Evolutionary conservation across 2,113 vertebrate species (phyloP), one percentile per base, ranked within the genome.

Genomic region (Erythrocercus mccallii): DNA sequence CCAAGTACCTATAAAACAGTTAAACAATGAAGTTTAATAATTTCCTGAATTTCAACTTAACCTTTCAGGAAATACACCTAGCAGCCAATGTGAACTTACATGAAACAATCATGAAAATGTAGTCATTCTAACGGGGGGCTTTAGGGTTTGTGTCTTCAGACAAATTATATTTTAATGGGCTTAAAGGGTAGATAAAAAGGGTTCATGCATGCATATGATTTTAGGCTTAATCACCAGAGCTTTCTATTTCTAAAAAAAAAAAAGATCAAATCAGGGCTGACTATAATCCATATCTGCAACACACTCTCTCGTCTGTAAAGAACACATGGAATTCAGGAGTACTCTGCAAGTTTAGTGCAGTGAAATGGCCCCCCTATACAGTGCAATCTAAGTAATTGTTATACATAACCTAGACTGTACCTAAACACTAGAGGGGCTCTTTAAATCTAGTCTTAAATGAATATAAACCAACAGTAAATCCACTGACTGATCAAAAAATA

Each of bases 11-110:
- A 85, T 5, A 82, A 71, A 89, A 51, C 65, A 74, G n/a, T 84
- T 68, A 50, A 92, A 95, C 57, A 81, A 65, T 22, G 33, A 61
- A 90, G 50, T n/a, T 23, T 51, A 95, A 77, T 73, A 40, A 86
- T 84, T 84, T 96, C 87, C 84, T 80, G 66, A 85, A 69, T 82
- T 90, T 91, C 89, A 89, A 10, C 37, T 65, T 65, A 61, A 71
- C 56, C 40, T 76, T 58, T 86, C 91, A 90, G 68, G 47, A 96
- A 93, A 85, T 19, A 80, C 21, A 72, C 28, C 38, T 60, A 53
- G 56, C 14, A 81, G 81, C 53, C 66, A 69, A 90, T 50, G n/a
- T 42, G 54, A 70, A 83, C 54, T 81, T 81, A 86, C 62, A 70
- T 57, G 56, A 78, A 89, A 68, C n/a, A 42, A 60, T 89, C 64